Base-by-base conservation (phyloP, 1,140 invertebrate genomes). In the Diorhabda carinulata region DNA sequence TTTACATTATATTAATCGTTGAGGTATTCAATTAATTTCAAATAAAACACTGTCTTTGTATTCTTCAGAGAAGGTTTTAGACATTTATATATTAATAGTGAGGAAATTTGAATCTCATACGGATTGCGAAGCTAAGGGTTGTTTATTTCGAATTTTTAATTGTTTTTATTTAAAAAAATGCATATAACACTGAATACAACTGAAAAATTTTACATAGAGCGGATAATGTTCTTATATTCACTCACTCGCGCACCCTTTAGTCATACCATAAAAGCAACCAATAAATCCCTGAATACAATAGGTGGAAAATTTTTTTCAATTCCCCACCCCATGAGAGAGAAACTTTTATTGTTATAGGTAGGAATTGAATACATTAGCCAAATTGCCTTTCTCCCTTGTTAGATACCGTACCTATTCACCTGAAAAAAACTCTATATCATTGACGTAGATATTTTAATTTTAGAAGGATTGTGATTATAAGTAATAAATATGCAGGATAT, bases 361-460 rank as follows among this genome's bases (percentile, higher is more conserved):
- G 40, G 58, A 67, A 67, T 67, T 67, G 65, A 67, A 67, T 67
- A 67, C 65, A 67, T 67, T 67, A 67, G 58, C 58, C 42, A 67
- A 67, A 67, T 67, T 67, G 65, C 57, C 58, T 67, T 67, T 67
- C 63, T 64, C 58, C 65, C 58, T 41, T 42, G 42, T 61, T 61
- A 61, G 25, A 8, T 41, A 41, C 9, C 42, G 9, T 25, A 43
- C 58, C 65, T 41, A 67, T 67, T 67, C 57, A 67, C 65, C 65
- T 67, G 65, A 41, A 61, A 61, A 40, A 52, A n/a, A 8, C 3
- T n/a, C n/a, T n/a, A 4, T n/a, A 52, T 52, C 47, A 52, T 6
- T 52, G 47, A 3, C 47, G 47, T n/a, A 6, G 47, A 25, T 25
- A 25, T 25, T 25, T 25, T 25, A 25, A 25, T 25, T 25, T 25